phyloP scores from a whole-genome alignment of 2,797 vertebrate species.

The Pygocentrus nattereri region DNA sequence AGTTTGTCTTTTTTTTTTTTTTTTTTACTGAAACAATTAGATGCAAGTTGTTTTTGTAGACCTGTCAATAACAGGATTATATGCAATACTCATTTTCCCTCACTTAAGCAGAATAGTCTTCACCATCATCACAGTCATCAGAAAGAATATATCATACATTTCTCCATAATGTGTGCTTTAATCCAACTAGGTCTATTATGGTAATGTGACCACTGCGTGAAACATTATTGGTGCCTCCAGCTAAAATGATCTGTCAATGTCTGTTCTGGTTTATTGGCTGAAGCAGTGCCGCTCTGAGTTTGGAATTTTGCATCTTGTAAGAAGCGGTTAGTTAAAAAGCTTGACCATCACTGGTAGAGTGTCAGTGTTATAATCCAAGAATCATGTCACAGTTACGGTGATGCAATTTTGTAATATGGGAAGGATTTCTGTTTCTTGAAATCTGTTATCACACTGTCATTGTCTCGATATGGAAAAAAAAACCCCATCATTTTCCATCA shows the following conservation, averaged over 20 bases:
- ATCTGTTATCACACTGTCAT: conserved; percentile 7
- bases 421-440: conserved; percentile 6
- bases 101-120: conserved; percentile 5
- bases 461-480: conserved; percentile 1
- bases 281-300: conserved; percentile 7
- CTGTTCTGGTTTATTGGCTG: neutral
- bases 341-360: conserved; percentile 1
- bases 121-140: neutral
- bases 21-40: conserved; percentile 4
- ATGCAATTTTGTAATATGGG: neutral
- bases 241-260: conserved; percentile 5
- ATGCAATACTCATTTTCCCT: conserved; percentile 25
- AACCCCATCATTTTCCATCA: neutral
- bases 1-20: neutral
- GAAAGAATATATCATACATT: conserved; percentile 8
- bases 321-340: conserved; percentile 1
- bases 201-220: conserved; percentile 7
- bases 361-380: conserved; percentile 10
- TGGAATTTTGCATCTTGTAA: neutral
- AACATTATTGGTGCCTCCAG: conserved; percentile 30
- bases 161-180: conserved; percentile 24
- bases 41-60: conserved; percentile 17
- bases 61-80: conserved; percentile 19
- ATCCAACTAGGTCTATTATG: conserved; percentile 25
- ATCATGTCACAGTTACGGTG: conserved; percentile 16